Conservation (phyloP, 2,797 vertebrate species). For the Cetoscarus ocellatus region DNA sequence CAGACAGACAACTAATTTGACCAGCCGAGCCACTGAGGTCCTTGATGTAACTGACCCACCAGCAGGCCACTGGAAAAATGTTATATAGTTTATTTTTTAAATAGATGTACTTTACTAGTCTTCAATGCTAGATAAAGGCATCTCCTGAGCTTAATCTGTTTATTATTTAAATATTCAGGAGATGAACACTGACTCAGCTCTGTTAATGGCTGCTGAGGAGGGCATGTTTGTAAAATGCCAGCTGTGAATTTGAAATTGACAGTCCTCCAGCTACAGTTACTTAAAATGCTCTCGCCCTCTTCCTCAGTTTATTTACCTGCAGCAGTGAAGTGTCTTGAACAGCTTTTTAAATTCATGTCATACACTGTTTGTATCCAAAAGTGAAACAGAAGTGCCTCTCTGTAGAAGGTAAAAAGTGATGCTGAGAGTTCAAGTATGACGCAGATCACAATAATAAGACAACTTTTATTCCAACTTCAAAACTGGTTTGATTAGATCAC, state of each 20-base stretch:
- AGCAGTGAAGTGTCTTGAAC: background rate
- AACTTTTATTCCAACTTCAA: background rate
- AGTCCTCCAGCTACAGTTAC: slow-evolving; percentile 7
- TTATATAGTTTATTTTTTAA: background rate
- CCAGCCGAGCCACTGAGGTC: no score
- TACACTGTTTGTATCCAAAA: background rate
- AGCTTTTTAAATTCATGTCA: slow-evolving; percentile 8
- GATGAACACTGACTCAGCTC: slow-evolving; percentile 16
- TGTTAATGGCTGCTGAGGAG: slow-evolving; percentile 34
- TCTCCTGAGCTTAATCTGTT: slow-evolving; percentile 2
- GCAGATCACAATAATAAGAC: background rate
- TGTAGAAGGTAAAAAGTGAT: background rate
- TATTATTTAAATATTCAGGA: slow-evolving; percentile 31
- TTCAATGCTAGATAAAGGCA: background rate
- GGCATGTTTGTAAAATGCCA: slow-evolving; percentile 24
- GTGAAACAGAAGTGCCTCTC: background rate
- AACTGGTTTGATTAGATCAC: background rate
- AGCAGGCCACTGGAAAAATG: no score
- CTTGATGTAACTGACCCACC: no score
- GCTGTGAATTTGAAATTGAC: slow-evolving; percentile 24
- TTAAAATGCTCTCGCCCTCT: slow-evolving; percentile 2
- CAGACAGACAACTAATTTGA: no score
- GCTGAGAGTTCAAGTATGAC: background rate
- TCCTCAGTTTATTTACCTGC: background rate
- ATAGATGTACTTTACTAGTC: background rate